Conservation (phyloP, 2,888 invertebrate species). For the Ophion slaviceki region DNA sequence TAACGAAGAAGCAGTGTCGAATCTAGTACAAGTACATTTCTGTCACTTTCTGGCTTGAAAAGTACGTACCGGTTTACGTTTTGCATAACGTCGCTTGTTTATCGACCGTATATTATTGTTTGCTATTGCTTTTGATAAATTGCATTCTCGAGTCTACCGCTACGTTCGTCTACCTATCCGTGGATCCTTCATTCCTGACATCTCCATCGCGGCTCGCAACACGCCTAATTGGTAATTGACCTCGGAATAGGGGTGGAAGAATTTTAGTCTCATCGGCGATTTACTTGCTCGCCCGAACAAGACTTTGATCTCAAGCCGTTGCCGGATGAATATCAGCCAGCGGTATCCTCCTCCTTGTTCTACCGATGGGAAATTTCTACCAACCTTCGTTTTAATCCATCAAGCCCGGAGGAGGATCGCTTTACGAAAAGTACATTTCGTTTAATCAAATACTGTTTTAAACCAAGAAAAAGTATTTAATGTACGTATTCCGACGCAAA, state of each 20-base stretch:
- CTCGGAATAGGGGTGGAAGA: slow-evolving; percentile 42
- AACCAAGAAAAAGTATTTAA: too few relatives aligned
- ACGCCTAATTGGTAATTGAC: slow-evolving; percentile 63
- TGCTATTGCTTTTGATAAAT: slow-evolving; percentile 19
- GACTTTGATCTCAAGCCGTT: background rate
- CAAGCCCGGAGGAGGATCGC: too few relatives aligned
- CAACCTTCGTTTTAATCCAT: too few relatives aligned
- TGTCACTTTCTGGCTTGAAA: too few relatives aligned
- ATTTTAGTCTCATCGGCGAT: slow-evolving; percentile 20
- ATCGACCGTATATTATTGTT: slow-evolving; percentile 20
- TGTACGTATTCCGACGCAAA: too few relatives aligned
- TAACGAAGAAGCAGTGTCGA: too few relatives aligned
- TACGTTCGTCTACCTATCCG: background rate
- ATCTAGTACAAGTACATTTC: too few relatives aligned
- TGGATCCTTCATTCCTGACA: slow-evolving; percentile 46
- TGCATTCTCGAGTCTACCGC: background rate
- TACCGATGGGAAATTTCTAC: too few relatives aligned
- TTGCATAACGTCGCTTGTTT: background rate
- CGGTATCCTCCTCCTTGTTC: too few relatives aligned
- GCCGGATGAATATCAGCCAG: too few relatives aligned
- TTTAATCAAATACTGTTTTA: too few relatives aligned
- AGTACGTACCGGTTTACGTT: background rate
- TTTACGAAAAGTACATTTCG: too few relatives aligned
- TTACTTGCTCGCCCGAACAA: background rate
- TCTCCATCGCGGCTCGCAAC: slow-evolving; percentile 60